Conservation (phyloP, 1,140 invertebrate genomes). For the Gonatopus flavifemur region DNA sequence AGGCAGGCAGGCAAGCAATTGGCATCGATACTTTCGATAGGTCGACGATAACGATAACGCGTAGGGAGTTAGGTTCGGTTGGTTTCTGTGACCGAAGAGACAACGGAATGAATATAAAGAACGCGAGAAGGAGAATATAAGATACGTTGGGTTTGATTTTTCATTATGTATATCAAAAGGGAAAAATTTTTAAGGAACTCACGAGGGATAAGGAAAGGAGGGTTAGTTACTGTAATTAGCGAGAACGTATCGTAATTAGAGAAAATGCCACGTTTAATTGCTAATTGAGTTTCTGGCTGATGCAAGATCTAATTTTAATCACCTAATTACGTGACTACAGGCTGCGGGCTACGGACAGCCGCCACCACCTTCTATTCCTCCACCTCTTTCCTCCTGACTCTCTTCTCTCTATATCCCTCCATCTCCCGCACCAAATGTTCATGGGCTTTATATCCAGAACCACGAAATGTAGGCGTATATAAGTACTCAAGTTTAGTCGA, state of each 20-base stretch:
- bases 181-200: too few relatives aligned
- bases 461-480: constrained; percentile 25
- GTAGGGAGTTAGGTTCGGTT: constrained; percentile 45
- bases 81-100: constrained; percentile 29
- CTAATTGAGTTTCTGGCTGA: constrained; percentile 66
- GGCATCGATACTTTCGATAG: constrained; percentile 50
- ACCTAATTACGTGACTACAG: constrained; percentile 66
- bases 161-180: too few relatives aligned
- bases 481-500: constrained; percentile 36
- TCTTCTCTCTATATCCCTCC: not conserved
- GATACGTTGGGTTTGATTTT: too few relatives aligned
- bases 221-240: constrained; percentile 60
- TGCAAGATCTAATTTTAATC: constrained; percentile 67
- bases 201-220: constrained; percentile 14
- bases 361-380: constrained; percentile 18
- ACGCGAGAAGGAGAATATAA: not conserved
- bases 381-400: not conserved
- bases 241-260: constrained; percentile 65
- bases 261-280: constrained; percentile 68
- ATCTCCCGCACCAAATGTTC: not conserved
- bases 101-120: constrained; percentile 1
- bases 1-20: constrained; percentile 33
- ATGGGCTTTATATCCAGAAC: not conserved
- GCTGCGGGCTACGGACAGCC: constrained; percentile 51
- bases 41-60: constrained; percentile 37